These are phyloP conservation scores for Lasiurus cinereus DNA, from an alignment of 2,113 vertebrate genomes.

Conservation along the genomic window DNA sequence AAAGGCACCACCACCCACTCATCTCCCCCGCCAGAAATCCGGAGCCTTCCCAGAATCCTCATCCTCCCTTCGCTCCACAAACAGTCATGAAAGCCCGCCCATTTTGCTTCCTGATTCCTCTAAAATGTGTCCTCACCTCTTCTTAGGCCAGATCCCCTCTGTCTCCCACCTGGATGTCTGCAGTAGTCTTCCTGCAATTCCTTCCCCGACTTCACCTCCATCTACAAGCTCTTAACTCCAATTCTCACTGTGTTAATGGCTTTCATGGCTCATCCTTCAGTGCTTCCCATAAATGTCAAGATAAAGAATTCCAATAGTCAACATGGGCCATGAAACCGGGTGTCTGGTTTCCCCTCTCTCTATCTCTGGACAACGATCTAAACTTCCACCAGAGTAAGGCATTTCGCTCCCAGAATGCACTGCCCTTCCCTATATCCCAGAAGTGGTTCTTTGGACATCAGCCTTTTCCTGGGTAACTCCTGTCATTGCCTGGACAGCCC, in stretches of 20 bases:
- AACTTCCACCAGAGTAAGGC: background rate
- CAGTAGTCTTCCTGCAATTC: background rate
- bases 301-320: conserved; percentile 12
- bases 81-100: background rate
- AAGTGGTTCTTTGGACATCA: background rate
- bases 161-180: background rate
- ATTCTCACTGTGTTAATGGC: background rate
- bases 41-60: conserved; percentile 49
- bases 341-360: background rate
- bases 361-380: background rate
- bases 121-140: background rate
- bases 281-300: background rate
- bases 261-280: background rate
- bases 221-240: background rate
- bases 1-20: conserved; percentile 48
- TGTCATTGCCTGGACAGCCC: background rate
- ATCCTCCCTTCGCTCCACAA: background rate
- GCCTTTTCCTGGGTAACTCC: background rate
- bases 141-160: background rate
- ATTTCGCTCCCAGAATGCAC: background rate
- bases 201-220: background rate
- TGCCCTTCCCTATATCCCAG: background rate
- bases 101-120: background rate
- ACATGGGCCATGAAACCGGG: too few relatives aligned
- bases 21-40: conserved; percentile 63